A percentile compares a stretch with the other conserved stretches of the same genome.
phyloP scores from a whole-genome alignment of 2,113 vertebrate genomes.

The Seriola aureovittata region DNA sequence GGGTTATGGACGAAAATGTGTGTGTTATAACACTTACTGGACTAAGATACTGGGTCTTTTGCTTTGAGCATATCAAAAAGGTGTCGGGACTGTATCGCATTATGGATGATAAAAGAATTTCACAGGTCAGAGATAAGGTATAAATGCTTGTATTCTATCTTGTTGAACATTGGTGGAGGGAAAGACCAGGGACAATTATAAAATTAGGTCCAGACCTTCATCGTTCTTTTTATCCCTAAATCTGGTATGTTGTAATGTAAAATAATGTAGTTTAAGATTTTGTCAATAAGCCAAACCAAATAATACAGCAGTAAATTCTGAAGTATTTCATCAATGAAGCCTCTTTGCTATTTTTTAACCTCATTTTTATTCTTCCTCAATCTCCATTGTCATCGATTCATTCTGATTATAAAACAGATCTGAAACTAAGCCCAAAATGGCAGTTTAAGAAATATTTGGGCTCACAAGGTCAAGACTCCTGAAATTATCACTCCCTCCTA shows the following conservation, averaged over 20 bases:
- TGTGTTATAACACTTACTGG: conserved; percentile 26
- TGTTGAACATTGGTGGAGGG: not conserved
- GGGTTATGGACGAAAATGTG: conserved; percentile 32
- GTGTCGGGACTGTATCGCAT: not conserved
- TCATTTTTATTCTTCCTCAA: not conserved
- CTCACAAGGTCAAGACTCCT: conserved; percentile 2
- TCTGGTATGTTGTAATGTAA: not conserved
- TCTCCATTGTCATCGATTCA: not conserved
- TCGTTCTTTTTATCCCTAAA: not conserved
- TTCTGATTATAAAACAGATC: not conserved
- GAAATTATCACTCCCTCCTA: not conserved
- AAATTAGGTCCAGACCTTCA: not conserved
- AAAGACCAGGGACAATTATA: not conserved
- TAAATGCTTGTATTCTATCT: not conserved
- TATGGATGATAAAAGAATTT: not conserved
- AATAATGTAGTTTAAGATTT: not conserved
- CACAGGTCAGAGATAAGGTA: not conserved
- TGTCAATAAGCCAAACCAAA: not conserved
- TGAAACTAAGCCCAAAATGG: not conserved
- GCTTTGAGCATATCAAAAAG: not conserved
- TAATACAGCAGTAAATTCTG: not conserved
- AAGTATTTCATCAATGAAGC: not conserved
- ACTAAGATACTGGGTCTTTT: not conserved
- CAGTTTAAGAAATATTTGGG: conserved; percentile 4
- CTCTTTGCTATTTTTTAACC: not conserved